phyloP scores from a whole-genome alignment of 2,113 vertebrate genomes.

The Cephalopterus ornatus region DNA sequence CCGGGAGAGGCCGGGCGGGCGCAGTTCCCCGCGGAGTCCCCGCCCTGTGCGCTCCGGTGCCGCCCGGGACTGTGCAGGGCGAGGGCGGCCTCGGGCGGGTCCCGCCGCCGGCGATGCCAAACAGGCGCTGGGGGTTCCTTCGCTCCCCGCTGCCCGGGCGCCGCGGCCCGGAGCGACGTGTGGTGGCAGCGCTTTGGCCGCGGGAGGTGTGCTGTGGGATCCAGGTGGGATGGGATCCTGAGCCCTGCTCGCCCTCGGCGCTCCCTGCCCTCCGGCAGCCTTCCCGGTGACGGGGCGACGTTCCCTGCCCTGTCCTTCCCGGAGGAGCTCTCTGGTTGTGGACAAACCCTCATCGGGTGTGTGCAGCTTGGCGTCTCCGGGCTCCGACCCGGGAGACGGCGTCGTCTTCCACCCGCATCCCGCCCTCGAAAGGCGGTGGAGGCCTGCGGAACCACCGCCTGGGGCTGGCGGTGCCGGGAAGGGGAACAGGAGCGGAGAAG shows the following conservation, averaged over 20 bases:
- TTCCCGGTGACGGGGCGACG: fast-evolving
- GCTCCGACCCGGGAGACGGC: fast-evolving
- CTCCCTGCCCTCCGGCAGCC: background rate
- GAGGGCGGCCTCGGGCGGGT: background rate
- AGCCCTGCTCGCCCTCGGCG: background rate
- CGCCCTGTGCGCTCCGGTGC: background rate
- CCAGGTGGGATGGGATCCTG: background rate
- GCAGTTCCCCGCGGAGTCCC: background rate
- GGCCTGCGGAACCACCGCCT: fast-evolving
- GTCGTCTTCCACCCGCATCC: background rate
- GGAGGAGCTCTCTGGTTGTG: background rate
- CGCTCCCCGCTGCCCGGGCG: background rate
- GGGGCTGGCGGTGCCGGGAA: background rate
- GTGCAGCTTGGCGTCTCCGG: background rate
- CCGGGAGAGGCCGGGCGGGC: background rate
- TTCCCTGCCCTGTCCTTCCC: background rate
- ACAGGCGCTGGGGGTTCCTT: background rate
- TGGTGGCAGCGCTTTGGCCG: background rate
- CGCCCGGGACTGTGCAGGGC: background rate
- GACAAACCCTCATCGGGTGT: fast-evolving
- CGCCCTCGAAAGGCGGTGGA: background rate
- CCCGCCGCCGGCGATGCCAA: background rate
- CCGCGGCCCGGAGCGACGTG: background rate
- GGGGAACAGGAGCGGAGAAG: background rate
- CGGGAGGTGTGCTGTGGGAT: background rate